Conservation (phyloP, 2,888 invertebrate genomes). For the Athrips mouffetella region DNA sequence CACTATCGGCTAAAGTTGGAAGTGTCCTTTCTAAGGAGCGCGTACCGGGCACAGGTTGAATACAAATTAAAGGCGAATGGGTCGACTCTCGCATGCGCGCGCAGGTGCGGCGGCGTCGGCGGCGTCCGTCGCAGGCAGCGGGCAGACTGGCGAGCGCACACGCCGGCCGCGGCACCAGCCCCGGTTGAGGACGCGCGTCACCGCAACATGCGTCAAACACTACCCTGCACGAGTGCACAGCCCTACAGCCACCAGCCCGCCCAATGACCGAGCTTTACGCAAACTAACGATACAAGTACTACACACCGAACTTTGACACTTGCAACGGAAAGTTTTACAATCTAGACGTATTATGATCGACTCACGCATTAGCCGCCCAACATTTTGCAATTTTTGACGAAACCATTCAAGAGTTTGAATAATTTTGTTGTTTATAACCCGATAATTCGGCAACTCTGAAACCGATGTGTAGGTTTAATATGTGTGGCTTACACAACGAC, state of each 20-base stretch:
- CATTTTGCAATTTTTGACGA: neutral
- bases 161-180: neutral
- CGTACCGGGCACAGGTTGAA: constrained; percentile 53
- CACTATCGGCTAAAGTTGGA: constrained; percentile 37
- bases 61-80: constrained; percentile 56
- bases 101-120: constrained; percentile 45
- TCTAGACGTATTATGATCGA: neutral
- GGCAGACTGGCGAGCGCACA: constrained; percentile 14
- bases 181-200: neutral
- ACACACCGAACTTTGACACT: constrained; percentile 6
- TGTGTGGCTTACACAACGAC: constrained; percentile 5
- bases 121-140: constrained; percentile 17
- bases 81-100: constrained; percentile 60
- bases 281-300: constrained; percentile 9
- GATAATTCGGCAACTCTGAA: neutral
- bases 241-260: constrained; percentile 7
- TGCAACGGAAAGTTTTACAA: neutral
- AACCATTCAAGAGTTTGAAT: neutral
- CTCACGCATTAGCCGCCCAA: neutral
- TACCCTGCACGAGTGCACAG: no score
- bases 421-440: neutral
- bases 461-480: constrained; percentile 3
- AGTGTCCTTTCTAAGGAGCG: constrained; percentile 47
- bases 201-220: no score
- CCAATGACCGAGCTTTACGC: constrained; percentile 14